phyloP scores from a whole-genome alignment of 2,888 invertebrate species.

The Hypsopygia costalis region DNA sequence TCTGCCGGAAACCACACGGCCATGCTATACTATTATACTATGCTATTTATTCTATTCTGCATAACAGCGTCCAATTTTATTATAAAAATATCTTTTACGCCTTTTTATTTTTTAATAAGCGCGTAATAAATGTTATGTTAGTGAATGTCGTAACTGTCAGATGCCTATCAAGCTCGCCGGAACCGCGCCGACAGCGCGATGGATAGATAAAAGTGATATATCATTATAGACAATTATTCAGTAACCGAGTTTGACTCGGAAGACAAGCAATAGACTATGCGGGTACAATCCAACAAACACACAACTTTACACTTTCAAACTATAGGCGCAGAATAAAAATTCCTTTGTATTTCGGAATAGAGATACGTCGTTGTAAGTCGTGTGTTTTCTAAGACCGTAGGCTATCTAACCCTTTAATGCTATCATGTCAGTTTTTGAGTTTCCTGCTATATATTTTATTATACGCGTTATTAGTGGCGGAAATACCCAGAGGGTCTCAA shows the following conservation, averaged over 20 bases:
- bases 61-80: no score
- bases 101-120: slow-evolving; percentile 5
- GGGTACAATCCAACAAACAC: no score
- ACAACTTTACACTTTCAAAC: no score
- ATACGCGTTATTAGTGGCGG: slow-evolving; percentile 20
- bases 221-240: slow-evolving; percentile 48
- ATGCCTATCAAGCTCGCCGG: slow-evolving; percentile 26
- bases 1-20: no score
- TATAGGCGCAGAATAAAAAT: no score
- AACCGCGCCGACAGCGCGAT: slow-evolving; percentile 29
- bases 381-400: slow-evolving; percentile 36
- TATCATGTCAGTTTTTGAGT: slow-evolving; percentile 33
- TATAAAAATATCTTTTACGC: slow-evolving; percentile 12
- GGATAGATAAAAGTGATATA: slow-evolving; percentile 39
- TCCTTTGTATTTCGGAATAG: no score
- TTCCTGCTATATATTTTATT: slow-evolving; percentile 28
- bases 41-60: no score
- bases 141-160: slow-evolving; percentile 32
- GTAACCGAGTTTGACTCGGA: slow-evolving; percentile 30
- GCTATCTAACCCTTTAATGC: slow-evolving; percentile 44
- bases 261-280: slow-evolving; percentile 13
- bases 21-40: no score
- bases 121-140: slow-evolving; percentile 15
- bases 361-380: no score
- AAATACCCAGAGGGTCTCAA: slow-evolving; percentile 34